Conservation (phyloP, 2,113 vertebrate species). For the Halcyon malimbica region DNA sequence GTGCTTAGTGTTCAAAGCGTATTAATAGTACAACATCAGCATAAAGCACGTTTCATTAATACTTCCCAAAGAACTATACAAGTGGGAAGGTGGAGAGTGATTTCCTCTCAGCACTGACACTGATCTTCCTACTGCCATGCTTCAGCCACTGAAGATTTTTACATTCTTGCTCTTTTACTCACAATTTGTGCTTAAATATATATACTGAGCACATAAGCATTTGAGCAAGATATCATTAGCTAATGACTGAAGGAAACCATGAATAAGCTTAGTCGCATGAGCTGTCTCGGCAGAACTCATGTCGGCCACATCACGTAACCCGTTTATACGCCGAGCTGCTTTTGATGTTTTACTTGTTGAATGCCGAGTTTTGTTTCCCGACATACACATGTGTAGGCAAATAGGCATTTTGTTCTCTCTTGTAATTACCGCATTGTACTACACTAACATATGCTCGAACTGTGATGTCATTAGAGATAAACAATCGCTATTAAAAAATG, state of each 20-base stretch:
- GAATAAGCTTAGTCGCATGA: constrained; percentile 21
- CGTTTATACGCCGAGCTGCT: constrained; percentile 39
- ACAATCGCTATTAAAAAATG: background rate
- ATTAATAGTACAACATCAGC: background rate
- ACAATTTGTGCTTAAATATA: constrained; percentile 14
- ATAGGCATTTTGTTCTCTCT: constrained; percentile 20
- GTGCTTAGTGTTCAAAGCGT: background rate
- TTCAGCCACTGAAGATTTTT: background rate
- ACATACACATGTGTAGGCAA: constrained; percentile 8
- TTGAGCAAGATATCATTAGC: constrained; percentile 55
- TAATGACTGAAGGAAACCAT: constrained; percentile 30
- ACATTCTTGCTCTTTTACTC: constrained; percentile 20
- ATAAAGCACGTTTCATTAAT: background rate
- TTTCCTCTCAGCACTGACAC: background rate
- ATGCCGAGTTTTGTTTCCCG: constrained; percentile 32
- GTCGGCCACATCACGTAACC: constrained; percentile 2
- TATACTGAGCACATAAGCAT: background rate
- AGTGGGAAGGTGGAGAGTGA: background rate
- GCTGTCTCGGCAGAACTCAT: background rate
- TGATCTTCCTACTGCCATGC: background rate
- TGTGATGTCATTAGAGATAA: constrained; percentile 14
- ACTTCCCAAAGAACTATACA: background rate
- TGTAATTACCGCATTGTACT: constrained; percentile 2
- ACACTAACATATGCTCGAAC: background rate
- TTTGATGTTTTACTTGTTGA: constrained; percentile 35